Evolutionary conservation across 2,888 invertebrate species (phyloP).

Genomic region (Urechis unicinctus): DNA sequence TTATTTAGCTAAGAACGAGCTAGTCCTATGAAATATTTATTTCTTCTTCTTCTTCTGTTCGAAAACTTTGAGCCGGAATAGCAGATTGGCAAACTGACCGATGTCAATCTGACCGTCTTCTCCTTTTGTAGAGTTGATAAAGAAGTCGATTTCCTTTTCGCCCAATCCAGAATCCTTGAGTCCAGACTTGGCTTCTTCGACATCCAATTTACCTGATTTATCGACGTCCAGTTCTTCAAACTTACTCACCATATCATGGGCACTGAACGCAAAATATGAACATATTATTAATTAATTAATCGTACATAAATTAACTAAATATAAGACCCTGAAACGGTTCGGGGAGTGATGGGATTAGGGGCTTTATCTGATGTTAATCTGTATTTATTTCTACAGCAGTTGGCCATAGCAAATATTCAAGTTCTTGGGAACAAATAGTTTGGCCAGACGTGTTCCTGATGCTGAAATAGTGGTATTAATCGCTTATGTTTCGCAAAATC

Average conservation of each 20-base stretch:
- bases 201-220: constrained; percentile 41
- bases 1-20: too few species aligned
- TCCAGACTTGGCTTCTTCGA: constrained; percentile 36
- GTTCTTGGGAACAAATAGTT: too few species aligned
- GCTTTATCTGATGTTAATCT: too few species aligned
- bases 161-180: constrained; percentile 18
- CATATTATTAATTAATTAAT: background rate
- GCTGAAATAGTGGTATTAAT: too few species aligned
- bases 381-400: too few species aligned
- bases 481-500: too few species aligned
- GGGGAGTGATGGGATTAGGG: too few species aligned
- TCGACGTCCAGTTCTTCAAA: constrained; percentile 42
- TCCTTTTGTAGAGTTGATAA: constrained; percentile 38
- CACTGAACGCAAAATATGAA: constrained; percentile 23
- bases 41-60: constrained; percentile 19
- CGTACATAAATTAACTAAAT: background rate
- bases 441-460: too few species aligned
- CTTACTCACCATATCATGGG: constrained; percentile 37
- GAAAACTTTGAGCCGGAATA: constrained; percentile 40
- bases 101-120: constrained; percentile 41
- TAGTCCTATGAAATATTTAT: background rate
- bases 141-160: constrained; percentile 45
- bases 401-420: too few species aligned
- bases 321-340: too few species aligned
- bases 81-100: constrained; percentile 38